Percentiles rank a stretch among this genome's conserved stretches.
These are phyloP conservation scores for Cheilosia urbana DNA, from an alignment of 2,888 invertebrate genomes.

Conservation along the genomic window DNA sequence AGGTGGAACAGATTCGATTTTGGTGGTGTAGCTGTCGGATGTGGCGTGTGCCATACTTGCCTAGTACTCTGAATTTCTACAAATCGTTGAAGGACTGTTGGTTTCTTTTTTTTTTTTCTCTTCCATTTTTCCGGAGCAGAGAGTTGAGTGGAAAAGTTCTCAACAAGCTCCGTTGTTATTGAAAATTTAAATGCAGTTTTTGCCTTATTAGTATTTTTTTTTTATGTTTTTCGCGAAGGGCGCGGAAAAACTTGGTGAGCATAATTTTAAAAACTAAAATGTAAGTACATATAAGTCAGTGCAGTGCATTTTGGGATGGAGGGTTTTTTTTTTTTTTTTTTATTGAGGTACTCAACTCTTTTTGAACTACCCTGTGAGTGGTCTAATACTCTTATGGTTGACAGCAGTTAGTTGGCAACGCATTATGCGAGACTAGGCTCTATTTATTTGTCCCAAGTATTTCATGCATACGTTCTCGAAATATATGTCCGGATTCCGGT, in stretches of 20 bases:
- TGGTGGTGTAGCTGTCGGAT: conserved; percentile 35
- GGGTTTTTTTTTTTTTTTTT: neutral
- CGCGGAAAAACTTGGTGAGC: neutral
- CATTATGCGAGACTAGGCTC: no score
- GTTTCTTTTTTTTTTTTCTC: neutral
- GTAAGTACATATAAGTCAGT: neutral
- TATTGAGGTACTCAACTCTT: neutral
- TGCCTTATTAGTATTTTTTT: neutral
- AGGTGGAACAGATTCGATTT: neutral
- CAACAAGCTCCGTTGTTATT: conserved; percentile 41
- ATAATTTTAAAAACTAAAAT: neutral
- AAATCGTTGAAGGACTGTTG: conserved; percentile 12
- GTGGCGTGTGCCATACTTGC: conserved; percentile 42
- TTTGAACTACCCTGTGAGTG: neutral
- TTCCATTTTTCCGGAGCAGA: neutral
- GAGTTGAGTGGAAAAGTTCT: conserved; percentile 26
- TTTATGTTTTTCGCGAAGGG: neutral
- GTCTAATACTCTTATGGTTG: no score
- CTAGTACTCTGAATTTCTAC: conserved; percentile 16
- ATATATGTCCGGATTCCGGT: no score
- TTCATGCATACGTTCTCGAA: no score
- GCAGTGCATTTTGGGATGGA: neutral
- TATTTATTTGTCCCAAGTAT: no score
- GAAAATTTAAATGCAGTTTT: conserved; percentile 35
- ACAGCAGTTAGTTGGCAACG: no score